Conservation (phyloP, 2,888 invertebrate species). For the Toxonevra muliebris region DNA sequence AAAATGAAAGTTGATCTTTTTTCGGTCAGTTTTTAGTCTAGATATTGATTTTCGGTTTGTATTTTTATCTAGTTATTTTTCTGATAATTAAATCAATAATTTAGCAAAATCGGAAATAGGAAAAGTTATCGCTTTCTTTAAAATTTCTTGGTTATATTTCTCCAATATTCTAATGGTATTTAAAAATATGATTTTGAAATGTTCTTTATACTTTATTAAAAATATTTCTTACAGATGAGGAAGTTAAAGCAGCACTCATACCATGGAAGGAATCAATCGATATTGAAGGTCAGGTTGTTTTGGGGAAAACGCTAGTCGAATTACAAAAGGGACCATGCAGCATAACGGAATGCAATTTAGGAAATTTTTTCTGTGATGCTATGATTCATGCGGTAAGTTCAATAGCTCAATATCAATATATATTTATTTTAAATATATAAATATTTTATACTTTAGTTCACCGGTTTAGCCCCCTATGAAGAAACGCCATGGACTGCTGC, state of each 20-base stretch:
- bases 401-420: background rate
- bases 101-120: no score
- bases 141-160: no score
- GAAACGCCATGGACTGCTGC: conserved; percentile 72
- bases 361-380: conserved; percentile 77
- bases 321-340: conserved; percentile 69
- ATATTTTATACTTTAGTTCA: conserved; percentile 42
- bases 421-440: background rate
- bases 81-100: no score
- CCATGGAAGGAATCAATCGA: conserved; percentile 72
- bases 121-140: no score
- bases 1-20: no score
- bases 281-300: conserved; percentile 66
- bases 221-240: conserved; percentile 66
- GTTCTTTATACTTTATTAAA: background rate
- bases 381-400: conserved; percentile 72
- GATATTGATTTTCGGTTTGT: no score
- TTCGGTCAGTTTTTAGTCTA: no score
- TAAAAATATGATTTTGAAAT: background rate
- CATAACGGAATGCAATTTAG: conserved; percentile 76
- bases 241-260: conserved; percentile 69
- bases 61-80: no score
- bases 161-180: conserved; percentile 1
- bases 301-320: conserved; percentile 71
- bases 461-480: conserved; percentile 56